phyloP scores from a whole-genome alignment of 1,140 invertebrate species.

The Papilio xuthus region DNA sequence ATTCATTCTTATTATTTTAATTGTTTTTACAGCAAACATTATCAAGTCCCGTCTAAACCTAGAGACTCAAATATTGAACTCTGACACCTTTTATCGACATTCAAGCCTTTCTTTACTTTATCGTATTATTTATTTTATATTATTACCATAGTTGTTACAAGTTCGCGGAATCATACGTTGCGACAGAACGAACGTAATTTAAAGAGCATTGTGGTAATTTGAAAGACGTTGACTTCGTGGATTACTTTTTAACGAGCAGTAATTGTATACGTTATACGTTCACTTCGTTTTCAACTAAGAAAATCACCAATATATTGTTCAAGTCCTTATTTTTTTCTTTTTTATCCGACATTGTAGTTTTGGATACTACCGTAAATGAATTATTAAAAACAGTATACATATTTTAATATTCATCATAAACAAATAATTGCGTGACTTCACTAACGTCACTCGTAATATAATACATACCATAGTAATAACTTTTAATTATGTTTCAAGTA shows the following conservation, averaged over 20 bases:
- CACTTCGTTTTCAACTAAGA: neutral
- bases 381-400: no score
- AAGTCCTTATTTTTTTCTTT: no score
- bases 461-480: neutral
- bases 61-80: neutral
- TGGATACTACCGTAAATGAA: no score
- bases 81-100: no score
- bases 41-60: neutral
- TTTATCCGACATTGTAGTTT: no score
- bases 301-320: no score
- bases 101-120: neutral
- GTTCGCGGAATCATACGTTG: neutral
- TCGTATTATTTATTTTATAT: neutral
- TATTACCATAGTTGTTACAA: neutral
- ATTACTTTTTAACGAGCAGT: neutral
- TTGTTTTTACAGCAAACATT: no score
- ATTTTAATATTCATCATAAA: neutral
- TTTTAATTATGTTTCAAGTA: neutral
- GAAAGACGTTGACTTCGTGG: neutral
- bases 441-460: neutral
- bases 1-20: no score
- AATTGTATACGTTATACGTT: neutral
- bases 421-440: neutral
- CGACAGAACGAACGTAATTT: neutral
- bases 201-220: slow-evolving; percentile 4